A percentile compares a stretch with the other conserved stretches of the same genome.
These are phyloP conservation scores for Poliocrania exsul DNA, from an alignment of 2,797 vertebrate genomes.

Conservation along the genomic window DNA sequence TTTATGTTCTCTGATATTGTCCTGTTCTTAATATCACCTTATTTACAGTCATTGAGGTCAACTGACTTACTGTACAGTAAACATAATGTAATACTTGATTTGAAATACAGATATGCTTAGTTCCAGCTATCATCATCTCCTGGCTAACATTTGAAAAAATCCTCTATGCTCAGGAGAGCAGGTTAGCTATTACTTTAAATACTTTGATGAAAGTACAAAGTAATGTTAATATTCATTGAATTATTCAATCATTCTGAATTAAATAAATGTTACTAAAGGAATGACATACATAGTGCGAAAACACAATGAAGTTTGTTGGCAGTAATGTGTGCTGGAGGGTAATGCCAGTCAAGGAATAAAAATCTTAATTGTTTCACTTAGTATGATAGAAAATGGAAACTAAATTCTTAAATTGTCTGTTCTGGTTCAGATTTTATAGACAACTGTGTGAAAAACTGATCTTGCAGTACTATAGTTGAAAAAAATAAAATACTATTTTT, in stretches of 20 bases:
- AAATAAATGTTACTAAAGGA: neutral
- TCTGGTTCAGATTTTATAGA: neutral
- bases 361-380: neutral
- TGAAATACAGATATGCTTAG: neutral
- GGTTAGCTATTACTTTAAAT: neutral
- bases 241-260: neutral
- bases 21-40: neutral
- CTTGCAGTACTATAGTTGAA: neutral
- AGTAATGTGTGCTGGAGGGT: neutral
- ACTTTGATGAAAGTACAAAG: neutral
- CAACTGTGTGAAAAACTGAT: neutral
- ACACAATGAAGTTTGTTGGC: accelerated
- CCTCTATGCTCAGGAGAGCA: neutral
- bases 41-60: neutral
- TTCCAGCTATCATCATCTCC: neutral
- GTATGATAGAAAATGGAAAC: neutral
- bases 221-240: neutral
- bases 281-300: neutral
- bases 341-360: neutral
- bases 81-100: neutral
- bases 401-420: neutral
- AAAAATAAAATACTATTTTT: neutral
- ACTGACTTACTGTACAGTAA: neutral
- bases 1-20: neutral
- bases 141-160: neutral